Conservation (phyloP, 2,888 invertebrate species). For the Euzetes globulus region DNA sequence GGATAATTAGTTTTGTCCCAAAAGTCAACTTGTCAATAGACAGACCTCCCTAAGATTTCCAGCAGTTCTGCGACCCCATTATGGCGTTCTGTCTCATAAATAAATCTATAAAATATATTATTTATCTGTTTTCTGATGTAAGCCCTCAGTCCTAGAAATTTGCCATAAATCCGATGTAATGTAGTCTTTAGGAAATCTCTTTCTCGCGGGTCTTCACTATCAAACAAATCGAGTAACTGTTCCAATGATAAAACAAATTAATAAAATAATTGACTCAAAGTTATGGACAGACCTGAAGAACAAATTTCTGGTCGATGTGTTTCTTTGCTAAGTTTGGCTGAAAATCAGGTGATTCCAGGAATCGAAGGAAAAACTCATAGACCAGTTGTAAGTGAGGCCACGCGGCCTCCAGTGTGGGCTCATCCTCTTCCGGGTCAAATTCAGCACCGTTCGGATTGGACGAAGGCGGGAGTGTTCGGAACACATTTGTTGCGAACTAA, state of each 20-base stretch:
- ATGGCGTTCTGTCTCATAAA: conserved; percentile 99
- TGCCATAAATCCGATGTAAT: conserved; percentile 98
- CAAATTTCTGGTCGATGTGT: conserved; percentile 98
- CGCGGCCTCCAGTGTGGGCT: conserved; percentile 96
- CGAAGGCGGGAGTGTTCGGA: conserved; percentile 91
- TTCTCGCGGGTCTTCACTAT: conserved; percentile 98
- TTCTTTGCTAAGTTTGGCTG: conserved; percentile 88
- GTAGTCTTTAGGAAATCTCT: conserved; percentile 98
- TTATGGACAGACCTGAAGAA: conserved; percentile 64
- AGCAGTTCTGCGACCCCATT: conserved; percentile 97
- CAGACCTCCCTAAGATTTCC: conserved; percentile 90
- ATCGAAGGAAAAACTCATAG: conserved; percentile 95
- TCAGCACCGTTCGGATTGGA: conserved; percentile 62
- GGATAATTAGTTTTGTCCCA: no score
- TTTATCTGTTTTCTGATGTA: conserved; percentile 99
- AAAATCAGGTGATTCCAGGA: conserved; percentile 96
- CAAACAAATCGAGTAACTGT: conserved; percentile 92
- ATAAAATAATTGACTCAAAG: not conserved
- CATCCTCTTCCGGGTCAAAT: conserved; percentile 99
- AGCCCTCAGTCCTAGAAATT: conserved; percentile 95
- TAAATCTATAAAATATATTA: conserved; percentile 96
- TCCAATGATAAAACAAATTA: no score
- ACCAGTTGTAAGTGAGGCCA: conserved; percentile 98
- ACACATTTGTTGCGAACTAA: conserved; percentile 71
- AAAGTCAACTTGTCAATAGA: no score